Percentiles rank a stretch among this genome's conserved stretches.
phyloP scores from a whole-genome alignment of 2,113 vertebrate genomes.

The Zosterops japonicus region DNA sequence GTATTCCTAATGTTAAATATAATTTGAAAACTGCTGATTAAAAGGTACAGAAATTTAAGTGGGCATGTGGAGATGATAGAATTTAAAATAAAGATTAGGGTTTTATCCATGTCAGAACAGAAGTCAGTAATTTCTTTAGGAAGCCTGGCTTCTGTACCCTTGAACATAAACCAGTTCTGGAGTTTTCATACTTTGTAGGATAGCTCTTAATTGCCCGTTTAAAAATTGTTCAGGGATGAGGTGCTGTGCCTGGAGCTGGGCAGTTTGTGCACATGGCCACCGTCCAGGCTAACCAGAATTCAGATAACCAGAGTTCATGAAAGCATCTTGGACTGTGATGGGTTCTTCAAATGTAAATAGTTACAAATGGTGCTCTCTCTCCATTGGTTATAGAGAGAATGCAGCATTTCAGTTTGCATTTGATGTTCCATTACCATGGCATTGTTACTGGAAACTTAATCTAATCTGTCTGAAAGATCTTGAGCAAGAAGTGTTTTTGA shows the following conservation, averaged over 20 bases:
- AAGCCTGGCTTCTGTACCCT: background rate
- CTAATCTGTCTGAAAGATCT: background rate
- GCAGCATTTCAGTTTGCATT: background rate
- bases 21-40: background rate
- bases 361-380: background rate
- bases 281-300: background rate
- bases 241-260: background rate
- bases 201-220: background rate
- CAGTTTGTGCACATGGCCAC: background rate
- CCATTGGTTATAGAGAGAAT: background rate
- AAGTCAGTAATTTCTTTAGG: background rate
- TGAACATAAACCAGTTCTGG: background rate
- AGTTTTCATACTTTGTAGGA: background rate
- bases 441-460: background rate
- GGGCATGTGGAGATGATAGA: background rate
- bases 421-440: background rate
- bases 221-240: background rate
- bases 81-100: background rate
- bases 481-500: slow-evolving; percentile 8
- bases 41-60: background rate
- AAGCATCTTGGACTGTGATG: background rate
- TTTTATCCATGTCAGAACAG: background rate
- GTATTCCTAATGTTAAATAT: background rate
- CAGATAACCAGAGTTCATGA: background rate
- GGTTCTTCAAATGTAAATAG: background rate